These are phyloP conservation scores for Euzophera pinguis DNA, from an alignment of 2,888 invertebrate genomes.

Conservation along the genomic window DNA sequence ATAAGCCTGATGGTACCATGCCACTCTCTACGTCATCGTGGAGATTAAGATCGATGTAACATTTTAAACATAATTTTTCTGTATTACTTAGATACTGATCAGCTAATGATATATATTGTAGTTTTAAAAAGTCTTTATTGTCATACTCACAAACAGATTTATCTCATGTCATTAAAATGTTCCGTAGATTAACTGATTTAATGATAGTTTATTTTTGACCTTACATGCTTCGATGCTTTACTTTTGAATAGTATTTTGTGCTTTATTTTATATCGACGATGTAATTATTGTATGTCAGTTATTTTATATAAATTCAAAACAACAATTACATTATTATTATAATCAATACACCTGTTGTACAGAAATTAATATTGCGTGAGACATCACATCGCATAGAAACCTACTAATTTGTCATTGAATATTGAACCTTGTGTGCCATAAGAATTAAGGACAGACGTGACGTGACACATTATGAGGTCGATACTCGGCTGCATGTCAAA, in stretches of 20 bases:
- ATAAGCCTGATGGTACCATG: no score
- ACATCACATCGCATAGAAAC: background rate
- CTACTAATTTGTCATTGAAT: background rate
- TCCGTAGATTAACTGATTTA: background rate
- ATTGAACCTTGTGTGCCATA: conserved; percentile 2
- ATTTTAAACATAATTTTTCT: no score
- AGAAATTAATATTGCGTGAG: background rate
- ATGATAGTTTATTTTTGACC: background rate
- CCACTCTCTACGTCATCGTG: no score
- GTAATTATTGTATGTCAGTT: background rate
- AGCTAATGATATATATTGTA: background rate
- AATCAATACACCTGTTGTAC: background rate
- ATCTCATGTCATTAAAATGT: background rate
- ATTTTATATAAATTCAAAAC: background rate
- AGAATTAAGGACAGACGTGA: conserved; percentile 6
- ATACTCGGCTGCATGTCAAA: background rate
- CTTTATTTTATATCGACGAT: background rate
- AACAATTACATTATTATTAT: background rate
- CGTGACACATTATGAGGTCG: conserved; percentile 1
- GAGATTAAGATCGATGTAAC: no score
- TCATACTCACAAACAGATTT: no score
- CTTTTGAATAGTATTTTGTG: background rate
- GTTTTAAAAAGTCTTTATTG: background rate
- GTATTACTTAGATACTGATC: no score
- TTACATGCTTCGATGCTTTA: background rate